A percentile compares a stretch with the other conserved stretches of the same genome.
Conservation (phyloP, 2,888 invertebrate species). For the Antheraea assamensis region DNA sequence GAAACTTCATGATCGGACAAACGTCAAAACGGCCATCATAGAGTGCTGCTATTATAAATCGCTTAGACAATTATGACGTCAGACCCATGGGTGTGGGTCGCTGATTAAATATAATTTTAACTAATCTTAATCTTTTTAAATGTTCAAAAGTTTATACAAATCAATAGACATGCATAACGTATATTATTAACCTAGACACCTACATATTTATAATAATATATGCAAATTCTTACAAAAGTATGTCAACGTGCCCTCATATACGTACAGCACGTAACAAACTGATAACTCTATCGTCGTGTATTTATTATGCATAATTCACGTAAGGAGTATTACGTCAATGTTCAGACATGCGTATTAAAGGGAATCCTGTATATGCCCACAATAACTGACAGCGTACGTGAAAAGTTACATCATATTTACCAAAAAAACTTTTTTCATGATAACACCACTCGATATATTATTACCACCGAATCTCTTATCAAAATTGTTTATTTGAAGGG, state of each 20-base stretch:
- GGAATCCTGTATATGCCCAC: neutral
- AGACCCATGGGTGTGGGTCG: no score
- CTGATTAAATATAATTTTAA: no score
- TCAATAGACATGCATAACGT: neutral
- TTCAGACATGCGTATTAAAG: neutral
- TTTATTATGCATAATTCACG: constrained; percentile 1
- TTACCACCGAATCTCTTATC: no score
- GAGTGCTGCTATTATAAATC: no score
- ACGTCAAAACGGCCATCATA: no score
- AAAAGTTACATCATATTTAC: neutral
- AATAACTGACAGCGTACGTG: neutral
- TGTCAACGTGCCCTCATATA: constrained; percentile 9
- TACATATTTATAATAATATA: neutral
- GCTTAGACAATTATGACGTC: no score
- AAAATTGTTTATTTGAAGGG: no score
- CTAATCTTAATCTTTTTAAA: neutral
- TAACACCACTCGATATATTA: no score
- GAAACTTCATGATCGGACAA: no score
- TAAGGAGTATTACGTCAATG: constrained; percentile 7
- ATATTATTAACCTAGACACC: no score
- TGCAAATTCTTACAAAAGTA: constrained; percentile 11
- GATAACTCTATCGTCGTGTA: neutral
- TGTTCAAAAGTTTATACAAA: neutral
- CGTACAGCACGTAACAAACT: constrained; percentile 6
- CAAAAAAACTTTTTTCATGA: no score